These are phyloP conservation scores for Amblyornis subalaris DNA, from an alignment of 2,113 vertebrate species.

Conservation along the genomic window DNA sequence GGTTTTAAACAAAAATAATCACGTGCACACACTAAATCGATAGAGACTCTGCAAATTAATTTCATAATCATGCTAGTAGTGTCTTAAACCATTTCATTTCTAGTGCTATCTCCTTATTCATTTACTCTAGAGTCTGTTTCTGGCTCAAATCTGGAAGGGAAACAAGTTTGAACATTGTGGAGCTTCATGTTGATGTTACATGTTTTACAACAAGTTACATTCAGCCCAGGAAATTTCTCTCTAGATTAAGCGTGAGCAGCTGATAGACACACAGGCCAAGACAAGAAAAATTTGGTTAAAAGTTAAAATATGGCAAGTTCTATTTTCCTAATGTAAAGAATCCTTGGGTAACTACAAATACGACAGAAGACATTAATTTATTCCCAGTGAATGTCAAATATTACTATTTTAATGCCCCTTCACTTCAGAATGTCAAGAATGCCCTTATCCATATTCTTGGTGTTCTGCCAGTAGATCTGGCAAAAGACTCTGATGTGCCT, in stretches of 20 bases:
- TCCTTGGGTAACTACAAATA: not conserved
- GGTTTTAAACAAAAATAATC: not conserved
- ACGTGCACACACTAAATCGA: not conserved
- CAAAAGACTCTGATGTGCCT: not conserved
- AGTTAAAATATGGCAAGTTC: not conserved
- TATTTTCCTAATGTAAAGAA: not conserved
- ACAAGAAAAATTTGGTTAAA: not conserved
- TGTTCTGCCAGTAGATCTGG: slow-evolving; percentile 33
- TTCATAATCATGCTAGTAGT: not conserved
- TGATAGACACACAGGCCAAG: not conserved
- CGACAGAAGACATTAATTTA: not conserved
- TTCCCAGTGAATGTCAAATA: not conserved
- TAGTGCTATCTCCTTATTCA: not conserved
- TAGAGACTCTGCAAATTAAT: not conserved
- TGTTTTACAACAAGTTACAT: not conserved
- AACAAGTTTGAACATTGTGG: not conserved
- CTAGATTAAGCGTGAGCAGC: not conserved
- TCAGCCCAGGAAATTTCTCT: not conserved
- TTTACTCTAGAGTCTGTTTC: not conserved
- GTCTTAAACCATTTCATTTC: not conserved
- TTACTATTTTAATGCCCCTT: not conserved
- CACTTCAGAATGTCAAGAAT: slow-evolving; percentile 40
- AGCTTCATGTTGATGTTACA: not conserved
- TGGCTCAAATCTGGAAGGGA: not conserved
- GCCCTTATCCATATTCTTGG: slow-evolving; percentile 13